Conservation (phyloP, 2,113 vertebrate genomes). For the Chloroceryle aenea region DNA sequence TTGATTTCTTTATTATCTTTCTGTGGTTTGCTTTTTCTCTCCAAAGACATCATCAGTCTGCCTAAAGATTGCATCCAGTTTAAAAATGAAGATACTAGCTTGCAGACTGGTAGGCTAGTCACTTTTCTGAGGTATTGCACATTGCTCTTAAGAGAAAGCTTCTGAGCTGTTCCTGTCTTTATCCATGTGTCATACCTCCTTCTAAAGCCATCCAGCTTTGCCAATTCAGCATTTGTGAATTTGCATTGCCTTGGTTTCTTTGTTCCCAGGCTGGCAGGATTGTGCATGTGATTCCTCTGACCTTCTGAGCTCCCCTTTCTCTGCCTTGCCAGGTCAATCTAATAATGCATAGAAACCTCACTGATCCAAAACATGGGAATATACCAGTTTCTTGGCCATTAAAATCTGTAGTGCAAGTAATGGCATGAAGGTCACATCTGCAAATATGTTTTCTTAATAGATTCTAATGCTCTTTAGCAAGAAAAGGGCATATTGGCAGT, state of each 20-base stretch:
- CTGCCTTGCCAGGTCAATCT: not conserved
- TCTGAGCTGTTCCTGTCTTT: not conserved
- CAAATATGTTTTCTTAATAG: not conserved
- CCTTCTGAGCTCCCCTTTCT: not conserved
- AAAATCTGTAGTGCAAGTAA: not conserved
- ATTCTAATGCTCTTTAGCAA: not conserved
- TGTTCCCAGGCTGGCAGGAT: not conserved
- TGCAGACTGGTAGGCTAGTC: not conserved
- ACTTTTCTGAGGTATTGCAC: not conserved
- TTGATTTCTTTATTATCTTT: not conserved
- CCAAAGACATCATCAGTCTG: not conserved
- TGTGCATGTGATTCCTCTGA: not conserved
- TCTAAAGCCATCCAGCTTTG: not conserved
- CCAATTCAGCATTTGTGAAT: not conserved
- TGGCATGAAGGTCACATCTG: accelerated
- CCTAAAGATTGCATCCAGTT: not conserved
- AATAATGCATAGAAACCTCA: not conserved
- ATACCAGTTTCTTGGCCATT: not conserved
- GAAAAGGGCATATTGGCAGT: not conserved
- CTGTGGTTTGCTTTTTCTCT: not conserved
- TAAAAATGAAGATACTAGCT: not conserved
- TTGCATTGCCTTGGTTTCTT: not conserved
- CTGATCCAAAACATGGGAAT: not conserved
- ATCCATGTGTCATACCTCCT: not conserved
- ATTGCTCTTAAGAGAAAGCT: not conserved